Base-by-base conservation (phyloP, 2,113 vertebrate genomes). In the Ophthalmolycus amberensis region DNA sequence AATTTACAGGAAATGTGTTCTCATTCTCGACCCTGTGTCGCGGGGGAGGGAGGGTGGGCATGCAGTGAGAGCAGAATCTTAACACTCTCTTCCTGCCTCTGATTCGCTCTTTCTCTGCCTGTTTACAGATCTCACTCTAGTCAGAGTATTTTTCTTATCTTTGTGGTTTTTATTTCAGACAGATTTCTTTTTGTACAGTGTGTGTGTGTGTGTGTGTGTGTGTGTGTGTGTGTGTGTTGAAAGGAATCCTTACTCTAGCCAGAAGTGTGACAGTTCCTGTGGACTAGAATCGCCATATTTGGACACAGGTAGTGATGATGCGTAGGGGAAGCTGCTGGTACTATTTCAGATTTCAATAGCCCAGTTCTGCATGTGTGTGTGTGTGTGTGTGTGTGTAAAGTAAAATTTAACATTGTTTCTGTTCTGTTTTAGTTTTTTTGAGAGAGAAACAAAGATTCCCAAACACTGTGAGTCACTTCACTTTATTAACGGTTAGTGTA, bases 1-100 rank as follows among this genome's bases (percentile, higher is more conserved):
- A 20, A 0, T 64, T 89, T 87, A 89, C 77, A 60, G 87, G 91
- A 92, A 92, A 69, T 18, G 40, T 50, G 64, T 63, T 81, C 46
- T 75, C 14, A 25, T 79, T 66, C 37, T 34, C 37, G 22, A 73
- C 81, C 52, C n/a, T 1, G 6, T 12, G 6, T 12, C 0, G 11
- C 37, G 54, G 46, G 38, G 42, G 8, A 8, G n/a, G 59, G 22
- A 20, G 60, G 40, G 50, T 29, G 66, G 71, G 82, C 75, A 5
- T 68, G 34, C 14, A 54, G 56, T 68, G 32, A 44, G 6, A 9
- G 46, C 71, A 37, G 58, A 77, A 75, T 84, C 75, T 84, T 42
- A 64, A 29, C 6, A 2, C n/a, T 6, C n/a, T 56, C 32, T 80
- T 74, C 52, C 63, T 73, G 63, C 37, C 34, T 46, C 22, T 22